Base-by-base conservation (phyloP, 2,113 vertebrate genomes). In the Pelmatolapia mariae region DNA sequence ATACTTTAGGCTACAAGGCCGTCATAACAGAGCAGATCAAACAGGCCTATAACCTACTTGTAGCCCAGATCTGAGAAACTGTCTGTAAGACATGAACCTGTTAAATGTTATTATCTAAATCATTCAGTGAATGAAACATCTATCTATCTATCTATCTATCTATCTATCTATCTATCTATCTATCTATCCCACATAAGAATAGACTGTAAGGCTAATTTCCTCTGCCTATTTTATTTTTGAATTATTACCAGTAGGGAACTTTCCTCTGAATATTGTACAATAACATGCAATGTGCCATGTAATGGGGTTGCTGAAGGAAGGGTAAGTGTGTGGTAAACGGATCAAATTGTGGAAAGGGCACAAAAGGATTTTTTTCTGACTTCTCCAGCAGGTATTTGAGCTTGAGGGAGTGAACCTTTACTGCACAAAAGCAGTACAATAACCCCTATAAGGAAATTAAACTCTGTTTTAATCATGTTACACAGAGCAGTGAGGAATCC, bases 1-100 rank as follows among this genome's bases (percentile, higher is more conserved):
- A 68, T n/a, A 85, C 86, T 84, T 80, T 36, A 63, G 86, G 80
- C 86, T 89, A 54, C 47, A 52, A 29, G 88, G 85, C 86, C 84
- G 31, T 85, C 80, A 88, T 47, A 93, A 86, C 85, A 89, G 84
- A 86, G 6, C 29, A 76, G 63, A 91, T 91, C 89, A 91, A 84
- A 85, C 79, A 88, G 56, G 86, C 52, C 76, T 43, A 3, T 87
- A 86, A 89, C 83, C 88, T 68, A 90, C 63, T 76, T 89, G 13
- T 78, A 57, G 13, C 56, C 61, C 79, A 19, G 4, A 45, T 68
- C 47, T 83, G 57, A 54, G 22, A 82, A 57, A 86, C 38, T 86
- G 85, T 57, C 40, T 76, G 43, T 50, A 78, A 78, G 71, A 78
- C 71, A 78, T 66, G 61, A 36, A 66, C 10, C 43, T 50, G 71